Evolutionary conservation across 1,140 invertebrate species (phyloP).

Genomic region (Cylas formicarius): DNA sequence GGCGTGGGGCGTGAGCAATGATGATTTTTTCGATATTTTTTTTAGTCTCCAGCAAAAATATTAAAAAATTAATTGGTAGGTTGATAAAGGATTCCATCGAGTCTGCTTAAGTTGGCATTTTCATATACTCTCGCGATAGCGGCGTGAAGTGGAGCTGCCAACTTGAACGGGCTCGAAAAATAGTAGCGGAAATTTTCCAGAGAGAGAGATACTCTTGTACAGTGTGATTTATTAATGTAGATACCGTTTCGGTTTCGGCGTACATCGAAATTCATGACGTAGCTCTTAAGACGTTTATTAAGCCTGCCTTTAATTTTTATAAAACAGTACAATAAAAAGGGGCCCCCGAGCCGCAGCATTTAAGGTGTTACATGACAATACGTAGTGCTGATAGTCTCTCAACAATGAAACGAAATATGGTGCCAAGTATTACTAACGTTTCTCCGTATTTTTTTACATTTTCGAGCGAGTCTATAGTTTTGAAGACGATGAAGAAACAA

Average conservation of each 20-base stretch:
- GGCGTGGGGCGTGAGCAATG: constrained; percentile 37
- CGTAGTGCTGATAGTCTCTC: constrained; percentile 39
- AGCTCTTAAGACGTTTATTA: constrained; percentile 10
- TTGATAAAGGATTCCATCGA: too few relatives aligned
- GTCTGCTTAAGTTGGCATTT: too few relatives aligned
- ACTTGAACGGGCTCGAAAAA: too few relatives aligned
- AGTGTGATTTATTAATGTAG: constrained; percentile 19
- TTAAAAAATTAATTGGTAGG: constrained; percentile 21
- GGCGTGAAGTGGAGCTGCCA: too few relatives aligned
- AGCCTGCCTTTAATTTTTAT: constrained; percentile 33
- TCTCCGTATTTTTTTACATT: constrained; percentile 40
- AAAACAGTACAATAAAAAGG: constrained; percentile 39
- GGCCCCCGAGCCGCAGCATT: constrained; percentile 27
- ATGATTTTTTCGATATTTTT: too few relatives aligned
- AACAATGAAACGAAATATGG: constrained; percentile 44
- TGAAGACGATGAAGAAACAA: too few relatives aligned
- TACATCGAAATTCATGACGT: constrained; percentile 27
- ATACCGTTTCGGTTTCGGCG: constrained; percentile 30
- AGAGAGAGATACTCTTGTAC: too few relatives aligned
- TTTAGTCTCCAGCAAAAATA: too few relatives aligned
- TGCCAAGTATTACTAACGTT: constrained; percentile 40
- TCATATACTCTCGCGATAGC: too few relatives aligned
- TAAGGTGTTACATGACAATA: constrained; percentile 41
- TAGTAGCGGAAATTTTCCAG: too few relatives aligned
- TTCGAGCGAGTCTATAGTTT: too few relatives aligned